Evolutionary conservation across 35 echinoderm and acorn worm species (phyloP).

Genomic region (Holothuria glaberrima): DNA sequence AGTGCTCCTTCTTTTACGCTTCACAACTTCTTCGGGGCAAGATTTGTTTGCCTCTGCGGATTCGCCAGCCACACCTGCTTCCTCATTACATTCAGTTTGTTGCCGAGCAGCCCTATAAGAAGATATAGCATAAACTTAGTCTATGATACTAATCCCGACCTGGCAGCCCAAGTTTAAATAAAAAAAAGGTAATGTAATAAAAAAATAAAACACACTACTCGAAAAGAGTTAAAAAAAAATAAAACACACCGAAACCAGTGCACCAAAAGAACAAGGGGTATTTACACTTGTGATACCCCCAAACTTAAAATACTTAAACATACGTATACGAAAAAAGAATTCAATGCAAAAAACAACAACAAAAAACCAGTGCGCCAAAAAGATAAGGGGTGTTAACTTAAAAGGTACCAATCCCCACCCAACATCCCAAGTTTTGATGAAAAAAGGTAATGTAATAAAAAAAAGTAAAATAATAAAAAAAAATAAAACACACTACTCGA

Average conservation of each 20-base stretch:
- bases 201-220: no score
- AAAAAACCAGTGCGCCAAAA: no score
- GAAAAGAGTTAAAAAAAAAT: background rate
- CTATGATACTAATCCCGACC: background rate
- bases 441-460: background rate
- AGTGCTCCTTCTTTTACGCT: background rate
- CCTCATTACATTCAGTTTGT: background rate
- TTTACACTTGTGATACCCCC: no score
- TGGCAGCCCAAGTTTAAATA: background rate
- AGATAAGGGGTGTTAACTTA: background rate
- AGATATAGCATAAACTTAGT: no score
- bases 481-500: no score
- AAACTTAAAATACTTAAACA: background rate
- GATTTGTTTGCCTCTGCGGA: background rate
- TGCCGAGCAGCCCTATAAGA: background rate
- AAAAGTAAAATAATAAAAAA: conserved; percentile 7
- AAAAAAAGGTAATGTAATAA: background rate
- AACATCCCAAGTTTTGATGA: no score
- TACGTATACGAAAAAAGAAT: no score
- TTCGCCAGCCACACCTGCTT: no score
- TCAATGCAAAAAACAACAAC: background rate
- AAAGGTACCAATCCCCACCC: no score
- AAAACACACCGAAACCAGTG: no score
- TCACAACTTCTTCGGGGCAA: background rate
- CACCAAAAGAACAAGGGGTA: no score